Evolutionary conservation across 2,797 vertebrate species (phyloP), one percentile per base, ranked within the genome.

Genomic region (Sebastolobus altivelis): DNA sequence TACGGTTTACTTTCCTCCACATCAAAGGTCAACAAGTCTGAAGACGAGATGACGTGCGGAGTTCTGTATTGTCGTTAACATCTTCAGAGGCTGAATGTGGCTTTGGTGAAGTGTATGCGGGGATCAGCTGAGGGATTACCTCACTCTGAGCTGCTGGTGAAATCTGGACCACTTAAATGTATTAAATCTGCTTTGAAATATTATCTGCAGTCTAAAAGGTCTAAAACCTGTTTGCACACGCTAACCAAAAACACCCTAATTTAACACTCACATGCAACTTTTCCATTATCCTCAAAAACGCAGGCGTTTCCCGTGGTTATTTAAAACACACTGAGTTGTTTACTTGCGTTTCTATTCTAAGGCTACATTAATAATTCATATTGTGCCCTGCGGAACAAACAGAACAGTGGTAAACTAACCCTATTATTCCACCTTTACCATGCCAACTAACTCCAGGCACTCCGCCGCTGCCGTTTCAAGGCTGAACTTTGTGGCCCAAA

Each of bases 281-380:
- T 83, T 79, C 81, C 66, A 72, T 84, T 74, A 80, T 82, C 18
- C 65, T 20, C 29, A 40, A 61, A 87, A 83, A 80, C 0, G 4
- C 77, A 83, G 58, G 4, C 73, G 2, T 79, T 75, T 71, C 73
- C 54, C 5, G 4, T 20, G 78, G 70, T 82, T 86, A 82, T 86
- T 86, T 85, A 73, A 85, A 89, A 81, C 40, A 31, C 69, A 68
- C 73, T 40, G 49, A 58, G 67, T 78, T 89, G 82, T 92, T 89
- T 85, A 77, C 88, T 54, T 52, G 29, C 59, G 43, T 89, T 88
- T 88, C 86, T 88, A 87, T 93, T 91, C 79, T 84, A 35, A 77
- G 88, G 62, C 40, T 40, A 35, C 81, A 85, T 94, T 88, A 92
- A 93, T 93, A 88, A 94, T 93, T 93, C 84, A 94, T 85, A 27